Conservation (phyloP, 1,140 invertebrate genomes). For the Solen grandis region DNA sequence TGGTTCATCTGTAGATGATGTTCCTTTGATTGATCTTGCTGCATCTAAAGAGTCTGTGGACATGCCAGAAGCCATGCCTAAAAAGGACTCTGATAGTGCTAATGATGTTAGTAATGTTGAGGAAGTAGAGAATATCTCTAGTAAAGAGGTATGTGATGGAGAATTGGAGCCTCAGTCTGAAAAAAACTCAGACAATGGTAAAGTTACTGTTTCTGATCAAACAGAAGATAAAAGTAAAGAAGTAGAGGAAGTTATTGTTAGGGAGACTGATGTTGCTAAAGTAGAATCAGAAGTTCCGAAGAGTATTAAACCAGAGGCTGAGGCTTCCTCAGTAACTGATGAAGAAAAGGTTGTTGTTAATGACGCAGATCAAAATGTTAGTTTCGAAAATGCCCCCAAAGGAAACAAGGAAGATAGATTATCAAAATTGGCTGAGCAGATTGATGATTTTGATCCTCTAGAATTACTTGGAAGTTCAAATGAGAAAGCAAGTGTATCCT, state of each 20-base stretch:
- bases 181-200: neutral
- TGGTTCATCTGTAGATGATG: constrained; percentile 16
- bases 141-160: no score
- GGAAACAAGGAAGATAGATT: constrained; percentile 4
- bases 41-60: constrained; percentile 27
- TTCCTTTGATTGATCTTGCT: constrained; percentile 35
- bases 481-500: neutral
- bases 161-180: neutral
- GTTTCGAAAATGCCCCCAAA: neutral
- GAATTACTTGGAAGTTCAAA: neutral
- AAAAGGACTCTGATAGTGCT: no score
- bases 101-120: no score
- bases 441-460: constrained; percentile 50
- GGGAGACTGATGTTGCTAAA: neutral
- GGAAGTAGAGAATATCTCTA: no score
- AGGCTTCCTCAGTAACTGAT: neutral
- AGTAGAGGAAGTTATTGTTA: neutral
- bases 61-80: no score
- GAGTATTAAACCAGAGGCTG: neutral
- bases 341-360: constrained; percentile 23
- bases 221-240: constrained; percentile 1
- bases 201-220: constrained; percentile 8
- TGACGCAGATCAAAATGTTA: no score
- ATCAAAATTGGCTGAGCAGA: constrained; percentile 31
- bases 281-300: neutral